phyloP scores from a whole-genome alignment of 2,797 vertebrate genomes.

The Sebastes melanostomus region DNA sequence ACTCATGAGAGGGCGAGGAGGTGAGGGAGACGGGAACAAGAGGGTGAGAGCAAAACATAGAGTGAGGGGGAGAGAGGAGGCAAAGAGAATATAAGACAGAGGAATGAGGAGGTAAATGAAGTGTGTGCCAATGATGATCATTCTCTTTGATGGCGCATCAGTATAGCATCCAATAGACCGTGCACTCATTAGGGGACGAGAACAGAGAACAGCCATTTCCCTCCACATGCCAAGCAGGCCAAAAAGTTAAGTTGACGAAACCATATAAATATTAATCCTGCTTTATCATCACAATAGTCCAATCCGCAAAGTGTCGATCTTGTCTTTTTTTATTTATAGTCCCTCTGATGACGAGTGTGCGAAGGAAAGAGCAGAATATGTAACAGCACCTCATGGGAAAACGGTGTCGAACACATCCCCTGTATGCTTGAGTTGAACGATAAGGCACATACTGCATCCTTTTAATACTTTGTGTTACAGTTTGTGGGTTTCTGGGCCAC shows the following conservation, averaged over 20 bases:
- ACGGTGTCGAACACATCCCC: not conserved
- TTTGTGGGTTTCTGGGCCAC: slow-evolving; percentile 56
- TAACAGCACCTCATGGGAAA: not conserved
- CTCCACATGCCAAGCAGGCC: slow-evolving; percentile 17
- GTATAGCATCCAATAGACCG: slow-evolving; percentile 36
- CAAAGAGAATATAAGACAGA: slow-evolving; percentile 53
- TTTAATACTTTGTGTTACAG: not conserved
- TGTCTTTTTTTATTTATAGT: slow-evolving; percentile 26
- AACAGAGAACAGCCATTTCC: slow-evolving; percentile 23
- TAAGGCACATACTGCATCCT: not conserved
- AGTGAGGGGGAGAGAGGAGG: slow-evolving; percentile 3
- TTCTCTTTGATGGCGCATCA: slow-evolving; percentile 63
- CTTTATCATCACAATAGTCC: slow-evolving; percentile 5
- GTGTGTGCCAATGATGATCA: slow-evolving; percentile 59
- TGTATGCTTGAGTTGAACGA: slow-evolving; percentile 5
- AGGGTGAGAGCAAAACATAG: slow-evolving; percentile 6
- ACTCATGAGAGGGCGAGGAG: slow-evolving; percentile 23
- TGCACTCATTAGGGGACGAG: slow-evolving; percentile 43
- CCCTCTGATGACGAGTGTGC: not conserved
- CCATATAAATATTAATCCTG: not conserved
- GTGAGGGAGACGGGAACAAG: not conserved
- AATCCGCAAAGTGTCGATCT: not conserved
- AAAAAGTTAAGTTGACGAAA: slow-evolving; percentile 41
- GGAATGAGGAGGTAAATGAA: slow-evolving; percentile 66
- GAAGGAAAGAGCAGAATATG: not conserved